phyloP scores from a whole-genome alignment of 1,140 invertebrate genomes.

The Laupala kohalensis region DNA sequence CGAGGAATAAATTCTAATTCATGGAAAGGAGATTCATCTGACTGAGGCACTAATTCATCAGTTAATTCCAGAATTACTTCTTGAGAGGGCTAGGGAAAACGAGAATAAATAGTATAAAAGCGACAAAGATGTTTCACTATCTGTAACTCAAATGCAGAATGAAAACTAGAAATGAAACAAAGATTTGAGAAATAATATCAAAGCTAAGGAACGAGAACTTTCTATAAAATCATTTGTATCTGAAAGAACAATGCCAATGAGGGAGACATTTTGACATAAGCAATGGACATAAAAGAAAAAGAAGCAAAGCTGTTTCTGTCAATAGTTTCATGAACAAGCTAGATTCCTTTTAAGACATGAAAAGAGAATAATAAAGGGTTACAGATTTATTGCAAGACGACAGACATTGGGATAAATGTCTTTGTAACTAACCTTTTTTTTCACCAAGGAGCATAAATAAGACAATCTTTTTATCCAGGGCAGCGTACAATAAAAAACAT shows the following conservation, averaged over 20 bases:
- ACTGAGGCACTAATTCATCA: slow-evolving; percentile 8
- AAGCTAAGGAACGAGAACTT: too few species aligned
- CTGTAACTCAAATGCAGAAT: background rate
- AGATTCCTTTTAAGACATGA: too few species aligned
- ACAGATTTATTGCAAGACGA: too few species aligned
- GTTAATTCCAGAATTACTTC: slow-evolving; percentile 14
- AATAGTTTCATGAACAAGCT: too few species aligned
- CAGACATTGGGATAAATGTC: too few species aligned
- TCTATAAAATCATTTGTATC: too few species aligned
- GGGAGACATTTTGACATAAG: too few species aligned
- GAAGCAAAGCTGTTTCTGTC: too few species aligned
- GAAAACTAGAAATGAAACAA: background rate
- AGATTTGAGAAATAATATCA: too few species aligned
- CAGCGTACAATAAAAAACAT: background rate
- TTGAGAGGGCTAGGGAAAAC: background rate
- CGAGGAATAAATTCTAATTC: background rate
- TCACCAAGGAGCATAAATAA: background rate
- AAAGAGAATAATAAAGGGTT: too few species aligned
- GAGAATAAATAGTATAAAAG: background rate
- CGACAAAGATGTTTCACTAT: background rate
- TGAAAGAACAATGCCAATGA: too few species aligned
- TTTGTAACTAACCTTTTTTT: background rate
- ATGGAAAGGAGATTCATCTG: background rate
- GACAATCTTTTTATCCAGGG: background rate
- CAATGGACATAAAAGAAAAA: too few species aligned